A percentile compares a stretch with the other conserved stretches of the same genome.
These are phyloP conservation scores for Muraenolepis orangiensis DNA, from an alignment of 2,797 vertebrate genomes.

Conservation along the genomic window DNA sequence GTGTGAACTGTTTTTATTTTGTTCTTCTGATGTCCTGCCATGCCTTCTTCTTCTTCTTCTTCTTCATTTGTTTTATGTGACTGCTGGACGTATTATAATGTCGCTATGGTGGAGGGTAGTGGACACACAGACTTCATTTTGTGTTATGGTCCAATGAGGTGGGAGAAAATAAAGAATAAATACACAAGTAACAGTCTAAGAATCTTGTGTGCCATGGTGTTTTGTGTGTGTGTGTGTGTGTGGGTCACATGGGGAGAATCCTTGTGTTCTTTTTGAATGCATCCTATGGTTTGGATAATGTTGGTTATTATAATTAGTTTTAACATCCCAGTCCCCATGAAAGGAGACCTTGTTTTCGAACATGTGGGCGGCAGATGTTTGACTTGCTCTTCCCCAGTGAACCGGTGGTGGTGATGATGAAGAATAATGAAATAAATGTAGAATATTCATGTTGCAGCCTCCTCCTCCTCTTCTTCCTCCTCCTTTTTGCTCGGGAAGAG, in stretches of 20 bases:
- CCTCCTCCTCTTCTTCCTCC: too few species aligned
- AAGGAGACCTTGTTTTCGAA: slow-evolving; percentile 23
- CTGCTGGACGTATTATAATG: too few species aligned
- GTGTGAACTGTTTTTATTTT: too few species aligned
- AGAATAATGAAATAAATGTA: slow-evolving; percentile 32
- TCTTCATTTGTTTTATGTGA: too few species aligned
- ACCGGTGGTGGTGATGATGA: slow-evolving; percentile 16
- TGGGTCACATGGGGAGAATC: neutral
- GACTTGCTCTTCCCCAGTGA: slow-evolving; percentile 43
- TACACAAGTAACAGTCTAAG: neutral
- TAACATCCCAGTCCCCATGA: slow-evolving; percentile 23
- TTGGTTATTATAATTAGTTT: slow-evolving; percentile 35
- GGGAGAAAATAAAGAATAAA: neutral
- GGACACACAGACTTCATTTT: neutral
- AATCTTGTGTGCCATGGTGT: neutral
- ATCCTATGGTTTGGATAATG: slow-evolving; percentile 36
- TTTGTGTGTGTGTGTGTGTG: neutral
- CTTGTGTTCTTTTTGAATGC: slow-evolving; percentile 46
- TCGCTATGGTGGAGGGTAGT: neutral
- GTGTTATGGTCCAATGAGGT: neutral
- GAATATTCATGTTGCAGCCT: neutral
- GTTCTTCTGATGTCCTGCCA: too few species aligned
- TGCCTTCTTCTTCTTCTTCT: too few species aligned
- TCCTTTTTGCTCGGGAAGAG: neutral
- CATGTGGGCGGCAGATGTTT: slow-evolving; percentile 25